Evolutionary conservation across 2,888 invertebrate species (phyloP).

Genomic region (Ctenicera cuprea): DNA sequence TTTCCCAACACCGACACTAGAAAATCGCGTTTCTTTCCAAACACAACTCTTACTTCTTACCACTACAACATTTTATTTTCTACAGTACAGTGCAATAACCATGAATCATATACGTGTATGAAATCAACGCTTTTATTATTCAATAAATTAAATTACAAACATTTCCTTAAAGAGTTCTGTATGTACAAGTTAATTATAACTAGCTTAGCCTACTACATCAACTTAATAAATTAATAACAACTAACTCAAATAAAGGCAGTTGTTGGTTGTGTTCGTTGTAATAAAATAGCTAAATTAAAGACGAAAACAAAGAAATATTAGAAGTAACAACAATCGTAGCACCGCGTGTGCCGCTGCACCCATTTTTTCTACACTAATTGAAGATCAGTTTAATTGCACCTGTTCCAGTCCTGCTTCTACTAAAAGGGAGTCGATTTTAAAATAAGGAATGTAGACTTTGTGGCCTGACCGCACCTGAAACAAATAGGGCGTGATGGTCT

Average conservation of each 20-base stretch:
- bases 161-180: constrained; percentile 28
- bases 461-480: constrained; percentile 48
- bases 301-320: constrained; percentile 17
- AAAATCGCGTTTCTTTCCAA: constrained; percentile 23
- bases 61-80: background rate
- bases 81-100: background rate
- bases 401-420: constrained; percentile 31
- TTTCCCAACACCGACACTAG: constrained; percentile 10
- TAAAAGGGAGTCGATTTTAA: constrained; percentile 32
- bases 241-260: background rate
- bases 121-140: constrained; percentile 36
- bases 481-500: constrained; percentile 49
- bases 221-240: constrained; percentile 28
- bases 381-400: constrained; percentile 24
- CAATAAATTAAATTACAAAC: constrained; percentile 50
- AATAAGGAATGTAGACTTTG: constrained; percentile 47
- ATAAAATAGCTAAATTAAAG: constrained; percentile 12
- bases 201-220: constrained; percentile 28
- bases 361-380: constrained; percentile 21
- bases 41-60: constrained; percentile 23
- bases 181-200: constrained; percentile 34
- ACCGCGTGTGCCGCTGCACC: constrained; percentile 32
- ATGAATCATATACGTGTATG: constrained; percentile 9
- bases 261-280: constrained; percentile 13
- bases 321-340: constrained; percentile 43